Percentiles rank a stretch among this genome's conserved stretches.
Evolutionary conservation across 2,797 vertebrate species (phyloP).

Genomic region (Pseudomugil gertrudae): DNA sequence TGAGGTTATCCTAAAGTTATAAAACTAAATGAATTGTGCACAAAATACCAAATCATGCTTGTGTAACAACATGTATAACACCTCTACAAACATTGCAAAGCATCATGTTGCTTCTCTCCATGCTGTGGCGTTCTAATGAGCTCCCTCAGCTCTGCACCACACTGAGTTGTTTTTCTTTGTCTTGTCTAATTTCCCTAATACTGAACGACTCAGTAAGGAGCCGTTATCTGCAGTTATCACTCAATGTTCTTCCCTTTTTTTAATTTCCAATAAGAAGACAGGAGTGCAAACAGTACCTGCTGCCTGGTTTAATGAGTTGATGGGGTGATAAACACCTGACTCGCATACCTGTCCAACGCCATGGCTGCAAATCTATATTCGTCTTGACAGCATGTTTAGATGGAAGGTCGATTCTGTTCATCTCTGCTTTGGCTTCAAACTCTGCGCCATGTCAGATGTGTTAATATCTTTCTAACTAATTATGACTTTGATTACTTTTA

Average conservation of each 20-base stretch:
- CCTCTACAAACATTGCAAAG: conserved; percentile 55
- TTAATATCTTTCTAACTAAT: conserved; percentile 41
- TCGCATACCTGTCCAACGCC: conserved; percentile 25
- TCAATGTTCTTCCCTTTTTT: conserved; percentile 13
- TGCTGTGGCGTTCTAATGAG: conserved; percentile 70
- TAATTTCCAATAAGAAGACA: conserved; percentile 42
- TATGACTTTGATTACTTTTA: conserved; percentile 36
- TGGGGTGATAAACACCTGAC: conserved; percentile 45
- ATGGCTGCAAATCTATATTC: conserved; percentile 32
- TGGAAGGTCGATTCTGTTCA: conserved; percentile 44
- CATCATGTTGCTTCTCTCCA: conserved; percentile 60
- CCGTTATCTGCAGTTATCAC: conserved; percentile 58
- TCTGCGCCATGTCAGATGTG: conserved; percentile 31
- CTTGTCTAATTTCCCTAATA: conserved; percentile 68
- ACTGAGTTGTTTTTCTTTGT: conserved; percentile 69
- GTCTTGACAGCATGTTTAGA: conserved; percentile 15
- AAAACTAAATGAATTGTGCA: conserved; percentile 57
- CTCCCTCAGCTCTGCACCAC: conserved; percentile 64
- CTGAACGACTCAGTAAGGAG: conserved; percentile 59
- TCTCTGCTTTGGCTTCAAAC: conserved; percentile 14
- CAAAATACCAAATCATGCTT: conserved; percentile 61
- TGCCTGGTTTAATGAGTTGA: conserved; percentile 63
- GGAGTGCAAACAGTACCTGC: conserved; percentile 56
- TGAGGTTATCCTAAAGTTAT: conserved; percentile 26
- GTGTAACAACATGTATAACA: conserved; percentile 61